Percentiles rank a stretch among this genome's conserved stretches.
Conservation (phyloP, 2,113 vertebrate species). For the Sinocyclocheilus anophthalmus region DNA sequence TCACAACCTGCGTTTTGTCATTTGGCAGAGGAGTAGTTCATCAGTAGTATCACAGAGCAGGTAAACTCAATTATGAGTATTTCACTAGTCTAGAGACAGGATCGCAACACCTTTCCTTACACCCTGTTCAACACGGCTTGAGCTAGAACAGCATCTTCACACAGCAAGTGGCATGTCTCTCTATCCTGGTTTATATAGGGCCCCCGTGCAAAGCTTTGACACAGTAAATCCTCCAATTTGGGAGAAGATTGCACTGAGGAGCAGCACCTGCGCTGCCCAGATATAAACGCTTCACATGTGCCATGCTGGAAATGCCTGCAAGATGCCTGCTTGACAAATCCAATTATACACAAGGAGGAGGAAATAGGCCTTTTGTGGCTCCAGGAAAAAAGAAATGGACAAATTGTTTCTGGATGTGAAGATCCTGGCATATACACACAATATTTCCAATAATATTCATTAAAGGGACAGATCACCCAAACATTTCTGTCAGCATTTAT, state of each 20-base stretch:
- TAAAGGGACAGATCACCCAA: background rate
- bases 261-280: slow-evolving; percentile 8
- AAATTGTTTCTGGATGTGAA: background rate
- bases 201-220: background rate
- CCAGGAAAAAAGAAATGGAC: background rate
- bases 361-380: background rate
- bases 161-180: background rate
- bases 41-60: background rate
- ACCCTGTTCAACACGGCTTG: background rate
- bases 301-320: background rate
- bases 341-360: slow-evolving; percentile 12
- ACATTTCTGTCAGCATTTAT: background rate
- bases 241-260: background rate
- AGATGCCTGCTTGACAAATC: slow-evolving; percentile 32
- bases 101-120: background rate
- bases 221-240: background rate
- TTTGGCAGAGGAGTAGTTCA: background rate
- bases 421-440: background rate
- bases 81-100: background rate
- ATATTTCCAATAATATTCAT: background rate
- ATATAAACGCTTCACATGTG: background rate
- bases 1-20: background rate
- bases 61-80: background rate
- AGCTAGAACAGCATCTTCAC: background rate
- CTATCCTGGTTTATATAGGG: background rate